Base-by-base conservation (phyloP, 2,888 invertebrate species). In the Patella ulyssiponensis region DNA sequence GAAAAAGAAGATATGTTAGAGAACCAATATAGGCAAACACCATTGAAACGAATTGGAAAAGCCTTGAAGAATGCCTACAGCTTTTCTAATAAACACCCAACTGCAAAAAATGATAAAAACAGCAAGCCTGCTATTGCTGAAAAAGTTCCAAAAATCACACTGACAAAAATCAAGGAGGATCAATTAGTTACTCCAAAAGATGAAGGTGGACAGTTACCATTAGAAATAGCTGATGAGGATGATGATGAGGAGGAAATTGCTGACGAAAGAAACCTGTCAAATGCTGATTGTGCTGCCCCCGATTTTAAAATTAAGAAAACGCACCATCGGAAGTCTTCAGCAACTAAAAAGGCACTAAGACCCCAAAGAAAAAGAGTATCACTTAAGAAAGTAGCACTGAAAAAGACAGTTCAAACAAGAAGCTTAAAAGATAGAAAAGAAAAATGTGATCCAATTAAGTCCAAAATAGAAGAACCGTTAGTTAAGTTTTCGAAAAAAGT, bases 371-470 rank as follows among this genome's bases (percentile, higher is more conserved):
- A 71, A 52, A 70, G 64, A 27, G 71, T 71, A 27, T 69, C n/a
- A 15, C 52, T 64, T 56, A 74, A 70, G 51, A 20, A 52, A 2
- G 69, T 17, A 75, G 15, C 58, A 17, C 56, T 51, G 44, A 70
- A 74, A 20, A 72, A 74, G 52, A 58, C 23, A 64, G 20, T 12
- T 14, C 69, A 52, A 64, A 64, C 71, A n/a, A 77, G 72, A 71
- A 71, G 53, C 51, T 23, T 54, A 69, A 69, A 71, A 76, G 71
- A 53, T n/a, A 76, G 75, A 51, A 71, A 73, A n/a, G 54, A 78
- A 33, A 14, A 72, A 27, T 79, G 78, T 23, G 73, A 77, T 9
- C 77, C 71, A 69, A 80, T 81, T 69, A 80, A 78, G 17, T 53
- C 20, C 54, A 74, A 71, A 53, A 76, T 77, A 15, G 11, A n/a